Evolutionary conservation across 2,797 vertebrate genomes (phyloP).

Genomic region (Pangasius larnaudii): DNA sequence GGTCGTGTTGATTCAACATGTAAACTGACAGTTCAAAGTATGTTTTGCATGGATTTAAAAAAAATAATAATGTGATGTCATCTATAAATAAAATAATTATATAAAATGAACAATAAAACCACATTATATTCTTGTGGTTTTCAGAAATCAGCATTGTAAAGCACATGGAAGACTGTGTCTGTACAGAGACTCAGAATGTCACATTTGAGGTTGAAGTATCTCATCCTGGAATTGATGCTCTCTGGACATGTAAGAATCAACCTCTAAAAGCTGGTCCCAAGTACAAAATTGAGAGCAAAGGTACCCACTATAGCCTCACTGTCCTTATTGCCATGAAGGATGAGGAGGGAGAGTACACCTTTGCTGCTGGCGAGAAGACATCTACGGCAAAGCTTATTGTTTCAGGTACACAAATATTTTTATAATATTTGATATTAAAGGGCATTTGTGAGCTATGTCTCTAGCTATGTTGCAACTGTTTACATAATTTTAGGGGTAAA

Average conservation of each 20-base stretch:
- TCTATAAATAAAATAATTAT: not conserved
- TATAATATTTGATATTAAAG: not conserved
- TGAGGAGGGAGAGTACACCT: constrained; percentile 92
- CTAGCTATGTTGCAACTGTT: not conserved
- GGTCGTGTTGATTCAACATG: constrained; percentile 93
- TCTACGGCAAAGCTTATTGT: constrained; percentile 90
- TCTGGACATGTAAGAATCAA: constrained; percentile 91
- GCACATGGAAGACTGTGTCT: constrained; percentile 88
- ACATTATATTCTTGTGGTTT: constrained; percentile 44
- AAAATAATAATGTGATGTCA: not conserved
- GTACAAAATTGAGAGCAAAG: constrained; percentile 87
- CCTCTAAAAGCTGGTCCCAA: constrained; percentile 86
- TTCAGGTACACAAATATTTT: constrained; percentile 78
- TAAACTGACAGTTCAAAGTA: constrained; percentile 89
- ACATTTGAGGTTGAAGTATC: constrained; percentile 90
- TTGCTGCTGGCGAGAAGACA: constrained; percentile 92
- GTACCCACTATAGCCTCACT: constrained; percentile 85
- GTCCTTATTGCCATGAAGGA: constrained; percentile 95
- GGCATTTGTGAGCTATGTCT: not conserved
- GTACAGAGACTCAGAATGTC: constrained; percentile 96
- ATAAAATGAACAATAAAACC: not conserved
- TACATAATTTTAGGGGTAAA: not conserved
- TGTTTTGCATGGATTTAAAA: constrained; percentile 43
- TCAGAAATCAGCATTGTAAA: constrained; percentile 90
- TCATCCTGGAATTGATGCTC: constrained; percentile 88